phyloP scores from a whole-genome alignment of 2,113 vertebrate species.

The Notothenia coriiceps region DNA sequence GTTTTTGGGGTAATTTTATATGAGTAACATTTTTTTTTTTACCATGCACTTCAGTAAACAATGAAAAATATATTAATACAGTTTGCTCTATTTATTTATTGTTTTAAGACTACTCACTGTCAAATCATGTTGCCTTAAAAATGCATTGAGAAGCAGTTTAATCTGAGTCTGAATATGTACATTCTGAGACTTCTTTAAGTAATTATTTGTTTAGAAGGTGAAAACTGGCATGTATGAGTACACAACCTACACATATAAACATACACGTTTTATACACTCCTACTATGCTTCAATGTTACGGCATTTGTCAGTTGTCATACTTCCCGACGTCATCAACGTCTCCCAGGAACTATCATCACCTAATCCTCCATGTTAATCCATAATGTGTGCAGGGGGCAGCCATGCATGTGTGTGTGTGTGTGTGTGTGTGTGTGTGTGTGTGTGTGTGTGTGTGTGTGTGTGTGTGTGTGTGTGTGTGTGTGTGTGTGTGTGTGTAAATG shows the following conservation, averaged over 20 bases:
- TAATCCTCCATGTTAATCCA: conserved; percentile 67
- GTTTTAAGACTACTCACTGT: too few species aligned
- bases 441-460: too few species aligned
- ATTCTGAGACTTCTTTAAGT: background rate
- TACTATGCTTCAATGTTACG: background rate
- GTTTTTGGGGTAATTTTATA: background rate
- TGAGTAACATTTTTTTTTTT: background rate
- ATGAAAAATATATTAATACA: background rate
- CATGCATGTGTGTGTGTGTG: conserved; percentile 53
- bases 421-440: too few species aligned
- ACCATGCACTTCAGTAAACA: background rate
- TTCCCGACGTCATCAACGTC: conserved; percentile 30
- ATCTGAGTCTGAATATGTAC: background rate
- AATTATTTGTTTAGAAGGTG: background rate
- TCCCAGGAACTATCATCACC: conserved; percentile 46
- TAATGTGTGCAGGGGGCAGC: conserved; percentile 53
- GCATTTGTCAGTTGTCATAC: conserved; percentile 17
- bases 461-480: too few species aligned
- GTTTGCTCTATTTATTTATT: background rate
- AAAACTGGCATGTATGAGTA: background rate
- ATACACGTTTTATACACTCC: background rate
- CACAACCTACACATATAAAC: background rate
- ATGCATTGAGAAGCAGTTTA: background rate
- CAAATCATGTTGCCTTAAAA: too few species aligned
- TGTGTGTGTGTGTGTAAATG: conserved; percentile 59